Base-by-base conservation (phyloP, 92 coral and sea anemone genomes). In the Parazoanthus swiftii region DNA sequence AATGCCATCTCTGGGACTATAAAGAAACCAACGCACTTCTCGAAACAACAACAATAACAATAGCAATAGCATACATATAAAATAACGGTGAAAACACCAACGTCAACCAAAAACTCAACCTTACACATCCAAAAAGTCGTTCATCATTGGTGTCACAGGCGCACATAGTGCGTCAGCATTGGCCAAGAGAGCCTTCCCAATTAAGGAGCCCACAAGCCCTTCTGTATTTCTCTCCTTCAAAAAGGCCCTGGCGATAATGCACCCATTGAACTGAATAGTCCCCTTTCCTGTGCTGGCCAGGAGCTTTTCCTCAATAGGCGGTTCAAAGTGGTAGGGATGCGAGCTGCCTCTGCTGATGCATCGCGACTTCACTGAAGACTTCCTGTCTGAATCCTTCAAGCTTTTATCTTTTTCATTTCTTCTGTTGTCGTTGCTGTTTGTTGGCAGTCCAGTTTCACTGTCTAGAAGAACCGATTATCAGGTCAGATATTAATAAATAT, bases 141-240 rank as follows among this genome's bases (percentile, higher is more conserved):
- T 94, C 94, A 94, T 94, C 89, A 95, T 94, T 33, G 99, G 98
- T 14, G 98, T 95, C 42, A 96, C 98, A 0, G 99, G 94, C 18
- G 99, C 99, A 88, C 99, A 97, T 78, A 97, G 85, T 18, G 99
- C 98, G 71, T 97, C 99, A 36, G 94, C 97, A 72, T 92, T 94
- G 56, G 98, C 97, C 33, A 97, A 81, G 73, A 97, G 90, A 36
- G 99, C 99, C 79, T 95, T 93, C 76, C 95, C 94, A 43, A 97
- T 94, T 91, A 92, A 87, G 8, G 96, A 91, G 44, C 98, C 96
- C 37, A 95, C 91, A n/a, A 94, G 79, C 56, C 99, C 94, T 82
- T 97, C 99, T 51, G 94, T 95, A 2, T 92, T 92, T 72, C 94
- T 92, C 81, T 97, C 99, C 86, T 95, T 97, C 35, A 97, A 91